A percentile compares a stretch with the other conserved stretches of the same genome.
These are phyloP conservation scores for Dendropsophus ebraccatus DNA, from an alignment of 2,113 vertebrate genomes.

Conservation along the genomic window DNA sequence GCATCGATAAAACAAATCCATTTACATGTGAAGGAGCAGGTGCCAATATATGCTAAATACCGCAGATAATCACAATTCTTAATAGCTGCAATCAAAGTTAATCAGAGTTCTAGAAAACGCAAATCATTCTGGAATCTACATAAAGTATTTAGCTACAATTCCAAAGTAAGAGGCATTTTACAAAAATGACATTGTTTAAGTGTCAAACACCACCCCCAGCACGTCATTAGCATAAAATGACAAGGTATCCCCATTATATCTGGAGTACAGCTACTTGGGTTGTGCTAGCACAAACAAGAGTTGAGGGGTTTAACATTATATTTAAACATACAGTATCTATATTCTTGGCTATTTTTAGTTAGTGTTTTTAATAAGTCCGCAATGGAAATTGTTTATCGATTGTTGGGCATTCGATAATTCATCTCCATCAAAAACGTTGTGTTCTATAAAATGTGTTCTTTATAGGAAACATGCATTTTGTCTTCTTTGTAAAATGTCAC, in stretches of 20 bases:
- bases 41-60: slow-evolving; percentile 58
- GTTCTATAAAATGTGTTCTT: slow-evolving; percentile 28
- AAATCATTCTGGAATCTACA: slow-evolving; percentile 54
- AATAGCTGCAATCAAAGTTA: slow-evolving; percentile 57
- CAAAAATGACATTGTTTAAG: slow-evolving; percentile 23
- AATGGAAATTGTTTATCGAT: not conserved
- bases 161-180: slow-evolving; percentile 17
- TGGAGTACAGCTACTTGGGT: not conserved
- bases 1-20: slow-evolving; percentile 48
- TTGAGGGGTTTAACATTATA: not conserved
- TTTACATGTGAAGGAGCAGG: slow-evolving; percentile 54
- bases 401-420: not conserved
- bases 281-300: not conserved
- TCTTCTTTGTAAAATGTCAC: slow-evolving; percentile 54
- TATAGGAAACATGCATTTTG: slow-evolving; percentile 45
- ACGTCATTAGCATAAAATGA: not conserved
- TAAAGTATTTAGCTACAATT: slow-evolving; percentile 42
- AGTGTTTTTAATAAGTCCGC: not conserved
- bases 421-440: slow-evolving; percentile 18
- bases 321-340: not conserved
- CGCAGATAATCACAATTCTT: slow-evolving; percentile 55
- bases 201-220: slow-evolving; percentile 15
- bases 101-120: slow-evolving; percentile 50
- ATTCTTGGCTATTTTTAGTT: not conserved
- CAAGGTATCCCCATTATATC: not conserved